Percentiles rank a stretch among this genome's conserved stretches.
Conservation (phyloP, 2,888 invertebrate species). For the Conchocele bisecta region DNA sequence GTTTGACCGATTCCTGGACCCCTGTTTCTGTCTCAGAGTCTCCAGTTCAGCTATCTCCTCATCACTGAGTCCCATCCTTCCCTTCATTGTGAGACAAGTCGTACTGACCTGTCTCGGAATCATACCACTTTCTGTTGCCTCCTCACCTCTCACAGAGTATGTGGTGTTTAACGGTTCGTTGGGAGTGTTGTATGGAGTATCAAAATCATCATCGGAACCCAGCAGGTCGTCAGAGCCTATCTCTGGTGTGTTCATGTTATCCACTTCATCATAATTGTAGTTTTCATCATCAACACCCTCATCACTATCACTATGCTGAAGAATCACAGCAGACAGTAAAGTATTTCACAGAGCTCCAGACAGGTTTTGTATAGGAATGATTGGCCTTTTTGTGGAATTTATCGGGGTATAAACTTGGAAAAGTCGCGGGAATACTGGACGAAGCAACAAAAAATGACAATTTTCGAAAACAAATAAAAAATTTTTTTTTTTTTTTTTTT, state of each 20-base stretch:
- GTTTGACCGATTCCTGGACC: slow-evolving; percentile 30
- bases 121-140: not conserved
- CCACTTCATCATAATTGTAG: not conserved
- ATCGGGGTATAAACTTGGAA: no score
- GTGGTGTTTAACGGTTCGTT: not conserved
- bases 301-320: no score
- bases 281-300: not conserved
- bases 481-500: no score
- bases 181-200: not conserved
- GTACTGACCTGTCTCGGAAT: no score
- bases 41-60: slow-evolving; percentile 13
- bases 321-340: no score
- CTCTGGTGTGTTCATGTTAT: not conserved
- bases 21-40: slow-evolving; percentile 35
- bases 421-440: no score
- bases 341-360: no score
- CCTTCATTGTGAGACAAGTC: not conserved
- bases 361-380: no score
- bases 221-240: not conserved
- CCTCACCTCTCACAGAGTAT: not conserved
- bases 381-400: no score
- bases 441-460: no score
- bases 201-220: slow-evolving; percentile 2
- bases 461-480: no score
- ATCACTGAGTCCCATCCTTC: not conserved